These are phyloP conservation scores for Papilio machaon DNA, from an alignment of 1,140 invertebrate species.

Conservation along the genomic window DNA sequence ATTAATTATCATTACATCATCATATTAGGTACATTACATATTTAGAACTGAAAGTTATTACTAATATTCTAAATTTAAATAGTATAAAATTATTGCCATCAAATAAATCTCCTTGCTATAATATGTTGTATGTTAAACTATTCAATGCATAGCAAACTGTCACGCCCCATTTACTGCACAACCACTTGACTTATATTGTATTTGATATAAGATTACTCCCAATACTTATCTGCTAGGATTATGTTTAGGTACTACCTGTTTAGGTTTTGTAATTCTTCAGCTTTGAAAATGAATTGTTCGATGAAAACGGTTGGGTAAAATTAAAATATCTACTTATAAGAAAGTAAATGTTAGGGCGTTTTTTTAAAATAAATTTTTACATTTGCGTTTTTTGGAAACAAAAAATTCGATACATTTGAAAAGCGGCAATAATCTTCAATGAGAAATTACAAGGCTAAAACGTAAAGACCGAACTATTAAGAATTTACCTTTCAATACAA, in stretches of 20 bases:
- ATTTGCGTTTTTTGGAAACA: not conserved
- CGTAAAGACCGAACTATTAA: not conserved
- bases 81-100: not conserved
- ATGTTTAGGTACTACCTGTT: not conserved
- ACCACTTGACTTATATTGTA: conserved; percentile 21
- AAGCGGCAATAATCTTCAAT: conserved; percentile 15
- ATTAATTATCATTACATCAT: conserved; percentile 8
- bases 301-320: not conserved
- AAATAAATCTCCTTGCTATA: conserved; percentile 12
- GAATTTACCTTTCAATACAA: not conserved
- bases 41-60: not conserved
- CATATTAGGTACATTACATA: not conserved
- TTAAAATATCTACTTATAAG: not conserved
- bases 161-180: conserved; percentile 42
- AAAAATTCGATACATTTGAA: not conserved
- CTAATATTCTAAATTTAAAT: not conserved
- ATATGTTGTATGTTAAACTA: conserved; percentile 1
- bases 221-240: not conserved
- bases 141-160: conserved; percentile 45
- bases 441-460: conserved; percentile 12
- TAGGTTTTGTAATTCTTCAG: not conserved
- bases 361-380: not conserved
- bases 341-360: not conserved
- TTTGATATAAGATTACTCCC: conserved; percentile 27
- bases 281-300: not conserved